A percentile compares a stretch with the other conserved stretches of the same genome.
Conservation (phyloP, 2,888 invertebrate species). For the Orthosia gracilis region DNA sequence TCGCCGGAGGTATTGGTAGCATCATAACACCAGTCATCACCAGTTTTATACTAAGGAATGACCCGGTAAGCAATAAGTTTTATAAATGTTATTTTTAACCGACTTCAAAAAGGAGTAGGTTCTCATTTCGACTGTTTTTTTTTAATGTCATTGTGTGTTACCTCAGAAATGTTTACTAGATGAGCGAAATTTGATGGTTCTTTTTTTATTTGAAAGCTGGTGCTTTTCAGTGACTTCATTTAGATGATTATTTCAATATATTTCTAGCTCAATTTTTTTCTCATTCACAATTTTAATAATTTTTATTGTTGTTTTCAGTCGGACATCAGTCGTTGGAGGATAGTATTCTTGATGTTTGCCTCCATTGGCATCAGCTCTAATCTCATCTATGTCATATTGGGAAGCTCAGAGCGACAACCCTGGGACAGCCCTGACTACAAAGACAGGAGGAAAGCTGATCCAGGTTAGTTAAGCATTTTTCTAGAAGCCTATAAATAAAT, state of each 20-base stretch:
- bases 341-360: constrained; percentile 94
- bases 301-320: constrained; percentile 83
- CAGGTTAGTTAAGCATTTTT: constrained; percentile 70
- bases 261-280: too few relatives aligned
- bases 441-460: constrained; percentile 73
- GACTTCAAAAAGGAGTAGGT: too few relatives aligned
- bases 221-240: too few relatives aligned
- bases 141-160: too few relatives aligned
- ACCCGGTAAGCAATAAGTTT: constrained; percentile 78
- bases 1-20: constrained; percentile 93
- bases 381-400: constrained; percentile 93
- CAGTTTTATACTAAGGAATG: constrained; percentile 92
- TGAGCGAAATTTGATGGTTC: too few relatives aligned
- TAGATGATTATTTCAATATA: too few relatives aligned
- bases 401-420: constrained; percentile 92
- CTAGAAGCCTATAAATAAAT: neutral
- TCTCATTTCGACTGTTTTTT: too few relatives aligned
- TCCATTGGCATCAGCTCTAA: constrained; percentile 92
- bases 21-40: constrained; percentile 94
- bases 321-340: constrained; percentile 93
- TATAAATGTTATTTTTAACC: too few relatives aligned
- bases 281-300: too few relatives aligned
- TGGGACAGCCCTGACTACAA: constrained; percentile 93
- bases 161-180: too few relatives aligned
- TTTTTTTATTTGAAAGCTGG: too few relatives aligned